Conservation (phyloP, 2,113 vertebrate species). For the Lepus timidus region DNA sequence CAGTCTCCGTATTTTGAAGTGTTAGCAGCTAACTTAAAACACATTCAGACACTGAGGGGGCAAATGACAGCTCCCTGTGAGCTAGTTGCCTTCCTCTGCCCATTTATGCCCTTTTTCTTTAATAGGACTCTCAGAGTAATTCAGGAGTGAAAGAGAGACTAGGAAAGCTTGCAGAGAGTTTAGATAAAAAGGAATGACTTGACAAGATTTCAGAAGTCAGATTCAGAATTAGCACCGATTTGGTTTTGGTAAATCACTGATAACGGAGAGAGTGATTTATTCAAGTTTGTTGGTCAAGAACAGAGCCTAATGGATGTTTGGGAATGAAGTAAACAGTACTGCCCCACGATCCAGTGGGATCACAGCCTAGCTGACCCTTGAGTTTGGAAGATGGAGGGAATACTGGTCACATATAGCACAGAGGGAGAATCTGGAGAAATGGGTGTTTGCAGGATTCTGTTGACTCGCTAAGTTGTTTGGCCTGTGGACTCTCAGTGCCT, state of each 20-base stretch:
- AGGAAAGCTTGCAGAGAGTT: neutral
- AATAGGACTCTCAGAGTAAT: neutral
- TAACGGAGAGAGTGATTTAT: neutral
- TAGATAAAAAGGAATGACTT: neutral
- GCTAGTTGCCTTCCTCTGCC: neutral
- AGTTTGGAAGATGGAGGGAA: neutral
- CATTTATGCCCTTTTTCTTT: neutral
- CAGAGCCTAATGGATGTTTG: neutral
- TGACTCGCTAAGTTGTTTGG: neutral
- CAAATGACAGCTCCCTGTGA: neutral
- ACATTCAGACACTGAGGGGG: neutral
- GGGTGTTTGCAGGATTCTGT: neutral
- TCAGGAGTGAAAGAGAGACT: neutral
- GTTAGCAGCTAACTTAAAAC: neutral
- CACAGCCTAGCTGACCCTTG: neutral
- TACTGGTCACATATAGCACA: neutral
- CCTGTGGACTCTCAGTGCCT: neutral
- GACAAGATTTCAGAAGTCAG: slow-evolving; percentile 10
- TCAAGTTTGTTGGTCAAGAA: neutral
- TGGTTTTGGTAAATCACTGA: neutral
- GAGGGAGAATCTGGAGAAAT: neutral
- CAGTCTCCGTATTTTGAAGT: neutral
- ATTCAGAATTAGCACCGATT: neutral
- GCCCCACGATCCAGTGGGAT: neutral
- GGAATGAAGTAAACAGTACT: neutral